These are phyloP conservation scores for Cuniculus paca DNA, from an alignment of 2,797 vertebrate species.

Conservation along the genomic window DNA sequence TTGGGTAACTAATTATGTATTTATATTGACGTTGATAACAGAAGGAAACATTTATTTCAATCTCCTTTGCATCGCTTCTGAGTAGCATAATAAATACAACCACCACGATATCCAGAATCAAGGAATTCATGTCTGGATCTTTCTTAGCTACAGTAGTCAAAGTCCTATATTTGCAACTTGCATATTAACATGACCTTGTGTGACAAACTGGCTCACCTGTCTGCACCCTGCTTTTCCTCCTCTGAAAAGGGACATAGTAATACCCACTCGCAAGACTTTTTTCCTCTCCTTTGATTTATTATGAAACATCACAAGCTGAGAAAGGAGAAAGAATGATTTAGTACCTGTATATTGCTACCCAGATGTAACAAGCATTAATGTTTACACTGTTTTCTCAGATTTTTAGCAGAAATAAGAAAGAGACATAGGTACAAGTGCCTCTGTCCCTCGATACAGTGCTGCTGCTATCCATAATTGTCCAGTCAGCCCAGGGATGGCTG, in stretches of 20 bases:
- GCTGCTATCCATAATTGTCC: neutral
- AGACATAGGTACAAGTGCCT: neutral
- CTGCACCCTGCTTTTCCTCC: neutral
- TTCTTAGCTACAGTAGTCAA: neutral
- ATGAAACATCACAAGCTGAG: neutral
- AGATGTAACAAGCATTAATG: neutral
- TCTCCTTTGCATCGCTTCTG: constrained; percentile 34
- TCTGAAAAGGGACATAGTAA: neutral
- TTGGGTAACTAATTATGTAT: neutral
- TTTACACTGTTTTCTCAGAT: neutral
- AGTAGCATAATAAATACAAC: neutral
- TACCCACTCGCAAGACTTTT: neutral
- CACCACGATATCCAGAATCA: neutral
- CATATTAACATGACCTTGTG: neutral
- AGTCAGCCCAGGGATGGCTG: neutral
- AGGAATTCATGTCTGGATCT: neutral
- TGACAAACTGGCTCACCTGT: neutral
- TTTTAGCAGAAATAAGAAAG: neutral
- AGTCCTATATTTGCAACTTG: neutral
- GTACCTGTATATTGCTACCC: neutral
- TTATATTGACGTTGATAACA: neutral
- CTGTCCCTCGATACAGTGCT: neutral
- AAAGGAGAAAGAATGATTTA: neutral
- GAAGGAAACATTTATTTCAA: neutral
- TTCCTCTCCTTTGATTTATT: neutral